Base-by-base conservation (phyloP, 2,113 vertebrate species). In the Amphilophus citrinellus region DNA sequence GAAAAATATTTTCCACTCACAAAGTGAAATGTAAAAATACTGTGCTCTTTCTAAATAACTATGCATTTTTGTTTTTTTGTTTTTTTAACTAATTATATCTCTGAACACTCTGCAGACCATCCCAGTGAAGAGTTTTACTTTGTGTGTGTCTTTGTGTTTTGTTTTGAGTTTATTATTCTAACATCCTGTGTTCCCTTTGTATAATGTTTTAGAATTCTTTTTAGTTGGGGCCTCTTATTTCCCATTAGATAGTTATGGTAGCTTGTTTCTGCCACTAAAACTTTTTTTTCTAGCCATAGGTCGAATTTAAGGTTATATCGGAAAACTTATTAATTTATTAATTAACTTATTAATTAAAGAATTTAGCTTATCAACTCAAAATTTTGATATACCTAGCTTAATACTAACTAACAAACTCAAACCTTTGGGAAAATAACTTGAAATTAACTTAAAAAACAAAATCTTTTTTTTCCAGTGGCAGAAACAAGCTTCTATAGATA, bases 401-500 rank as follows among this genome's bases (percentile, higher is more conserved):
- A 32, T 6, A 32, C 32, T 32, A 32, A 32, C 30, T 30, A 30
- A 30, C 30, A 30, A 65, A 65, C 62, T 65, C 62, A 66, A 66
- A 42, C 1, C 22, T 42, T 13, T 65, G n/a, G 22, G 62, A 32
- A 32, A 5, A 35, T 35, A 35, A 35, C 32, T 35, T 35, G 32
- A 32, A 32, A 32, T 32, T 6, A 5, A 30, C 30, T 30, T 5
- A 32, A 32, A 5, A 3, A 30, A 30, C 30, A 30, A 32, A 32
- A 32, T 32, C 4, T 24, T 24, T 24, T 24, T 24, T 24, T 24
- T 24, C 24, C 2, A 0, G 1, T 5, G 9, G 15, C 7, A 0
- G 17, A 32, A 61, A 10, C 32, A 61, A 61, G 5, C 30, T 11
- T 35, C 32, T 17, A 35, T n/a, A 37, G 32, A 20, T 62, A 11